Evolutionary conservation across 2,888 invertebrate genomes (phyloP).

Genomic region (Pristionchus arcanus): DNA sequence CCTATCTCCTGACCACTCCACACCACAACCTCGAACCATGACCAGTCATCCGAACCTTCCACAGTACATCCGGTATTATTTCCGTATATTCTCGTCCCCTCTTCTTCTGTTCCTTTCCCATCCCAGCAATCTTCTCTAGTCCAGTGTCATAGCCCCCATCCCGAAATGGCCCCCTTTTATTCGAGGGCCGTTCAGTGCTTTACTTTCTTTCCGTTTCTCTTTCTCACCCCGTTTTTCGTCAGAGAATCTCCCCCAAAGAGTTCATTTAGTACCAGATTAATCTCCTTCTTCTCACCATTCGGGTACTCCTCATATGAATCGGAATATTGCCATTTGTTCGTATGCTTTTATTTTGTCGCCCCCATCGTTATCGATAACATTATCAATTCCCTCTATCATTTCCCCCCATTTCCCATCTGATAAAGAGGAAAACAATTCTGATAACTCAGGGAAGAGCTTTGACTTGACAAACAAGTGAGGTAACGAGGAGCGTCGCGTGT

Average conservation of each 20-base stretch:
- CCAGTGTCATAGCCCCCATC: neutral
- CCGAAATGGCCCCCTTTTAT: neutral
- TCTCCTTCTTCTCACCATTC: neutral
- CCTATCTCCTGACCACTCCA: neutral
- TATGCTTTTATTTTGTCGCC: neutral
- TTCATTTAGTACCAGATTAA: neutral
- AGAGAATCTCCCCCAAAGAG: slow-evolving; percentile 40
- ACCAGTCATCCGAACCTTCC: slow-evolving; percentile 51
- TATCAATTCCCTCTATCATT: neutral
- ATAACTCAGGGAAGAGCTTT: neutral
- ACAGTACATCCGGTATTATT: neutral
- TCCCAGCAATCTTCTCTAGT: too few species aligned
- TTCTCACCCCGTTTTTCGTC: neutral
- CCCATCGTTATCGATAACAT: slow-evolving; percentile 27
- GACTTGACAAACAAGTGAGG: slow-evolving; percentile 25
- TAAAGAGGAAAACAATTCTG: slow-evolving; percentile 10
- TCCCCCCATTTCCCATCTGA: neutral
- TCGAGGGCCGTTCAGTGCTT: neutral
- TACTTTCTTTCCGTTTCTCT: neutral
- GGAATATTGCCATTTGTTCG: slow-evolving; percentile 42
- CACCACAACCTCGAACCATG: neutral
- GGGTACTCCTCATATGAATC: slow-evolving; percentile 49
- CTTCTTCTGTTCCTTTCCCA: neutral
- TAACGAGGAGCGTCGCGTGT: neutral
- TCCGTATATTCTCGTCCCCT: neutral